Conservation (phyloP, 2,888 invertebrate genomes). For the Hypsopygia costalis region DNA sequence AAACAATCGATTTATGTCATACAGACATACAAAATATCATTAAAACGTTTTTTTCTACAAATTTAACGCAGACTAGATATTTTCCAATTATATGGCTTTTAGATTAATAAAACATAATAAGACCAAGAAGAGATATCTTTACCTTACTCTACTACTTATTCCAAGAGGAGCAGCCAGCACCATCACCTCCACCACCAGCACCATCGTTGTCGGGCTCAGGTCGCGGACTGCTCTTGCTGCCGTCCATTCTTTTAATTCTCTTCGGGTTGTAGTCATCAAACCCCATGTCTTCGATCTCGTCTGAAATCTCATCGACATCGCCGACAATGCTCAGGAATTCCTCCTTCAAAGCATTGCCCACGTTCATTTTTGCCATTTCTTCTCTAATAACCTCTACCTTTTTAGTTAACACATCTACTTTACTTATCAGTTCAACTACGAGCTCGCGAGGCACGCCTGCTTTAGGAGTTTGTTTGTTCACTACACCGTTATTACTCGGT, state of each 20-base stretch:
- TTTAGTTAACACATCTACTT: constrained; percentile 13
- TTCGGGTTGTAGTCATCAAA: constrained; percentile 4
- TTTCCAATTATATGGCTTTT: too few species aligned
- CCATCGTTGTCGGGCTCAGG: not conserved
- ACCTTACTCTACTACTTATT: too few species aligned
- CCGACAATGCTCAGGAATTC: constrained; percentile 3
- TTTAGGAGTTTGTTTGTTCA: constrained; percentile 6
- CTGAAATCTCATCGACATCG: constrained; percentile 1
- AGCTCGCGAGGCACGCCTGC: constrained; percentile 6
- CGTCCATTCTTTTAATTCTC: constrained; percentile 1
- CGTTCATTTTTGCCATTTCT: constrained; percentile 2
- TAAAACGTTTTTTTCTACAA: not conserved
- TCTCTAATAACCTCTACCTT: constrained; percentile 2
- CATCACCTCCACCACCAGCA: too few species aligned
- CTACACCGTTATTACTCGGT: constrained; percentile 17
- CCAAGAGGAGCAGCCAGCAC: too few species aligned
- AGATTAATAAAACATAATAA: too few species aligned
- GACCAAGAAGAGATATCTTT: too few species aligned
- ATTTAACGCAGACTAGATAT: too few species aligned
- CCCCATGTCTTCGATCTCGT: constrained; percentile 5
- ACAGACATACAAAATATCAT: not conserved
- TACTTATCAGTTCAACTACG: constrained; percentile 4
- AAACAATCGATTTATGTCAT: too few species aligned
- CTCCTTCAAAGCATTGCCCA: constrained; percentile 3
- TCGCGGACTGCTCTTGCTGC: not conserved